Base-by-base conservation (phyloP, 2,113 vertebrate species). In the Galemys pyrenaicus region DNA sequence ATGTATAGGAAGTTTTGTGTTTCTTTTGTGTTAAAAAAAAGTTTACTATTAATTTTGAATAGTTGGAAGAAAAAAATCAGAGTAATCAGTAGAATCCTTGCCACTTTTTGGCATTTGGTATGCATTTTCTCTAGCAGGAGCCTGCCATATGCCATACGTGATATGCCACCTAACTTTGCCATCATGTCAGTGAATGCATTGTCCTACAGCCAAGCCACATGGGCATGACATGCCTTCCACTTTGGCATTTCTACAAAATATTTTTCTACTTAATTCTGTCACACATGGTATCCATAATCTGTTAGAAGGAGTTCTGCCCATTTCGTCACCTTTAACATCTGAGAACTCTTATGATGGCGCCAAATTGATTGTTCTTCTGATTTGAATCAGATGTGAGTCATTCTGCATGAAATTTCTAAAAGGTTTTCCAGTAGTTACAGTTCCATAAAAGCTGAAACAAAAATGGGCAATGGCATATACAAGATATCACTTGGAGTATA, bases 281-380 rank as follows among this genome's bases (percentile, higher is more conserved):
- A 96, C 92, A 96, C 9, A 62, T 97, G 96, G 56, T 95, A 94
- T 95, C 95, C 73, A 95, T 97, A 97, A 97, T 98, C 93, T 98
- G 95, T 94, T 97, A 95, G 71, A 86, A 98, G 95, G 84, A 96
- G 77, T 20, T 64, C 41, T 97, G 91, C 95, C 96, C 64, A 35
- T 97, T 97, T 98, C 97, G n/a, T 97, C 85, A 97, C 86, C 82
- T 80, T 95, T 94, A 96, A 96, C 98, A 98, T 98, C 81, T 97
- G 87, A 92, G 95, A 91, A 46, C 30, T 95, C 85, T 94, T 77
- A 93, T 64, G 60, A 64, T 51, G 95, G 75, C 87, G 96, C 93
- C 62, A 97, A 97, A 95, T 62, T 94, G 64, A 96, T 96, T 96
- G 92, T 96, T 96, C 96, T 97, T 87, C 92, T 95, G 58, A 91